Conservation (phyloP, 2,797 vertebrate genomes). For the Notolepis coatsorum region DNA sequence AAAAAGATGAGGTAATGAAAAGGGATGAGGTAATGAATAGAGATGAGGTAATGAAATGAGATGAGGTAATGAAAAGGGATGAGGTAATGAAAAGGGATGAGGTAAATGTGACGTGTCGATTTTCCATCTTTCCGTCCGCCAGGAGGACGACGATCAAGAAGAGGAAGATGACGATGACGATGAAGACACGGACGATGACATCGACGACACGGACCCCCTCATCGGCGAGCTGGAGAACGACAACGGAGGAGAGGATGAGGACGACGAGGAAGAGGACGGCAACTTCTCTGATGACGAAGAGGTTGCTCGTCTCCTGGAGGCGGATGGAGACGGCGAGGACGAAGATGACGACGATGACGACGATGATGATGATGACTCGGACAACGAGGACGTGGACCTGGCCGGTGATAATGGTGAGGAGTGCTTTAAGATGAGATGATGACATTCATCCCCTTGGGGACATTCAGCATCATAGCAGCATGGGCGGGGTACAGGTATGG, state of each 20-base stretch:
- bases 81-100: no score
- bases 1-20: no score
- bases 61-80: no score
- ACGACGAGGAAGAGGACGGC: conserved; percentile 94
- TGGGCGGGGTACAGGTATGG: no score
- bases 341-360: conserved; percentile 92
- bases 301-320: conserved; percentile 90
- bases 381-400: conserved; percentile 88
- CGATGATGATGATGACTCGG: conserved; percentile 75
- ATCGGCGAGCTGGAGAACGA: conserved; percentile 94
- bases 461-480: no score
- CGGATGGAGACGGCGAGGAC: conserved; percentile 89
- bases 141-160: conserved; percentile 95
- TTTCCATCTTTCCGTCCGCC: conserved; percentile 48
- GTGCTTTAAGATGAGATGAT: no score
- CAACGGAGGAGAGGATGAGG: conserved; percentile 88
- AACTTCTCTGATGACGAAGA: conserved; percentile 96
- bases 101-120: no score
- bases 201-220: conserved; percentile 93
- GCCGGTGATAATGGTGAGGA: conserved; percentile 94
- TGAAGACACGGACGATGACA: conserved; percentile 89
- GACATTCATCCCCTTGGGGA: no score
- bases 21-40: no score
- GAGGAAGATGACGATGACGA: conserved; percentile 95
- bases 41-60: no score